Evolutionary conservation across 2,797 vertebrate genomes (phyloP).

Genomic region (Brachyalestes nurse): DNA sequence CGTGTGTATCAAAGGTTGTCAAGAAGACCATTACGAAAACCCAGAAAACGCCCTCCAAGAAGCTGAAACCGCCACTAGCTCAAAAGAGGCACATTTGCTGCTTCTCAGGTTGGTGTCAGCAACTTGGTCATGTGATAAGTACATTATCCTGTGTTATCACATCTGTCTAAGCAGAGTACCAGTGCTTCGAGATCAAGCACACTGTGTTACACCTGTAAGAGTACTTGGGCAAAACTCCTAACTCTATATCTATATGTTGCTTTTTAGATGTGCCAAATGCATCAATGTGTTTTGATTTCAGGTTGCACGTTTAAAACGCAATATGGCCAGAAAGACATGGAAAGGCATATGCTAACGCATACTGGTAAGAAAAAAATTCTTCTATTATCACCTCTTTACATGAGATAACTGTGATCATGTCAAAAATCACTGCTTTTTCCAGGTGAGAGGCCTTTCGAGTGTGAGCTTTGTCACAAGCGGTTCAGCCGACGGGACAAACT

Average conservation of each 20-base stretch:
- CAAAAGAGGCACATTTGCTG: conserved; percentile 91
- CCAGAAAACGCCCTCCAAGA: conserved; percentile 84
- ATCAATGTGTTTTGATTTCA: conserved; percentile 57
- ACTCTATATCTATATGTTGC: too few relatives aligned
- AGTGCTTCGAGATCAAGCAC: too few relatives aligned
- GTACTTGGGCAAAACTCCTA: too few relatives aligned
- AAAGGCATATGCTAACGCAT: conserved; percentile 94
- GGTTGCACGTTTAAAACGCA: conserved; percentile 97
- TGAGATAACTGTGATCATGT: too few relatives aligned
- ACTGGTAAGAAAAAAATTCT: conserved; percentile 80
- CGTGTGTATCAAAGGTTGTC: conserved; percentile 83
- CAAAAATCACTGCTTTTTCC: conserved; percentile 20
- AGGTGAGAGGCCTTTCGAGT: conserved; percentile 97
- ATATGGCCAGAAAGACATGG: conserved; percentile 98
- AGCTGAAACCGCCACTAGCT: conserved; percentile 76
- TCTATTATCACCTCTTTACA: background rate
- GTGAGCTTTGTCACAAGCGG: conserved; percentile 92
- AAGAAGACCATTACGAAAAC: conserved; percentile 82
- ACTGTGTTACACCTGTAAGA: too few relatives aligned
- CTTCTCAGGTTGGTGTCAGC: conserved; percentile 85
- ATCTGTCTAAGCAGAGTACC: background rate
- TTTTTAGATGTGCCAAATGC: too few relatives aligned
- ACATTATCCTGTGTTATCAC: background rate
- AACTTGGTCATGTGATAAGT: background rate
- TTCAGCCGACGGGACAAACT: conserved; percentile 97